Conservation (phyloP, 2,888 invertebrate species). For the Pomacea canaliculata region DNA sequence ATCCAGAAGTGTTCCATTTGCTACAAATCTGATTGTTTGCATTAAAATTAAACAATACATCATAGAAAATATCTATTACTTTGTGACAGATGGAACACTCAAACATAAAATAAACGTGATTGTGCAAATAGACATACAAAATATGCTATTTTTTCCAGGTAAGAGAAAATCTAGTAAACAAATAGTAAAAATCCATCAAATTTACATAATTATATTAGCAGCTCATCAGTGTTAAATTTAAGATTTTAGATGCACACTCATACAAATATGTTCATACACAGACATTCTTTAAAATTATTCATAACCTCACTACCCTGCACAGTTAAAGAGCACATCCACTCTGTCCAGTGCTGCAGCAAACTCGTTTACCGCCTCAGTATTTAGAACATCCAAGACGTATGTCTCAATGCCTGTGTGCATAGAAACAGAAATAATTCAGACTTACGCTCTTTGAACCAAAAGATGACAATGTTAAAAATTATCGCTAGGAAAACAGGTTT, state of each 20-base stretch:
- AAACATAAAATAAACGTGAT: not conserved
- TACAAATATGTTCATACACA: not conserved
- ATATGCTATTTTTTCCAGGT: not conserved
- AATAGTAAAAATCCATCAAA: no score
- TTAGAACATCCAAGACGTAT: slow-evolving; percentile 51
- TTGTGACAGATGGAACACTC: not conserved
- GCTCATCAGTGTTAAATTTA: no score
- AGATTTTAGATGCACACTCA: not conserved
- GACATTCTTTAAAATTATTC: no score
- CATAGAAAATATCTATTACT: not conserved
- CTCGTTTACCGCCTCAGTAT: slow-evolving; percentile 44
- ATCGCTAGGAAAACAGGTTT: no score
- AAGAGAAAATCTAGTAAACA: no score
- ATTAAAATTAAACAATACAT: slow-evolving; percentile 6
- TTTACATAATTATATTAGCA: no score
- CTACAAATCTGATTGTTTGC: slow-evolving; percentile 49
- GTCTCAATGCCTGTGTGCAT: slow-evolving; percentile 51
- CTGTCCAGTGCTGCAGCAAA: slow-evolving; percentile 49
- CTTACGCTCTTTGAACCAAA: no score
- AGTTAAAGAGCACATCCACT: slow-evolving; percentile 58
- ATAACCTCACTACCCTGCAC: slow-evolving; percentile 52
- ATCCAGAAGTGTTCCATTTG: slow-evolving; percentile 58
- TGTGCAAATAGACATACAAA: not conserved
- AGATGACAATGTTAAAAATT: no score
- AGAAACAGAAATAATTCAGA: not conserved